Base-by-base conservation (phyloP, 2,888 invertebrate genomes). In the Synergus laeviventris region DNA sequence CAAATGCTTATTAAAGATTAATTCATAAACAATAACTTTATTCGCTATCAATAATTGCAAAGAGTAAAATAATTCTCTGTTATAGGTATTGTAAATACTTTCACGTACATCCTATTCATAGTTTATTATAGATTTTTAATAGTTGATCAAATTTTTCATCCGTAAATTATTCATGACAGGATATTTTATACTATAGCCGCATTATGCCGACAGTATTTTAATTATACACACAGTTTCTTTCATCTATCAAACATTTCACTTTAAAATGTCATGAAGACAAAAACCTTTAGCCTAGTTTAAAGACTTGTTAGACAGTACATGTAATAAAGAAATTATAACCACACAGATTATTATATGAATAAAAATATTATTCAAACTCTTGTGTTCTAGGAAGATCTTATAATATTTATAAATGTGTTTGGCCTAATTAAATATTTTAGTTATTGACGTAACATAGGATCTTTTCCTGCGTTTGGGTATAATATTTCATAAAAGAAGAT, bases 1-100 rank as follows among this genome's bases (percentile, higher is more conserved):
- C n/a, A 45, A 49, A 45, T n/a, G 8, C 31, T 66, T 24, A 66
- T 66, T 66, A 16, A 49, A 49, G 31, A 70, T 45, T 36, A 31
- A n/a, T 70, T 49, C 38, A 49, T 31, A n/a, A 70, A 62, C 39
- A 21, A n/a, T 36, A 38, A 60, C 24, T 59, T 59, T 31, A 42
- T 5, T 16, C 3, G 4, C 0, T 16, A 49, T 49, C 3, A 5
- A 49, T 12, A 49, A 16, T 16, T 16, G 16, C n/a, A 49, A 49
- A 1, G 11, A 56, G 12, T 56, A 3, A 56, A 56, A 12, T 56
- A 1, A 56, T 24, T 14, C 11, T 21, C 2, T 56, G 9, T 56
- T n/a, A 2, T 21, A 11, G 56, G 21, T 56, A 56, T 12, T 12
- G 21, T 21, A 56, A 56, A 14, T 21, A 21, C 56, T 56, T 56